phyloP scores from a whole-genome alignment of 2,888 invertebrate species.

The Pachycephus smyrnensis region DNA sequence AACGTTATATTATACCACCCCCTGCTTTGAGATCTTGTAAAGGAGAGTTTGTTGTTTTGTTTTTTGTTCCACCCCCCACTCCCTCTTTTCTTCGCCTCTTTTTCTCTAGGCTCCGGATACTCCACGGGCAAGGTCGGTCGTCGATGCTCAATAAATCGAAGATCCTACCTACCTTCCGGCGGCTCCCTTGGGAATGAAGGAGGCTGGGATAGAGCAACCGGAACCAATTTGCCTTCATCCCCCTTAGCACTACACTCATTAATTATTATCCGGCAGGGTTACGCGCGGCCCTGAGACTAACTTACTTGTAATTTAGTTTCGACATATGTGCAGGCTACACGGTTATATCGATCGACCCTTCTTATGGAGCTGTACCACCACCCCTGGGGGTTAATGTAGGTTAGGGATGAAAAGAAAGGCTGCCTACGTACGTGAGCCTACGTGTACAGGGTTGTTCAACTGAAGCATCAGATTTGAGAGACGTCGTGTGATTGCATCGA shows the following conservation, averaged over 20 bases:
- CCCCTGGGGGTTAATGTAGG: conserved; percentile 45
- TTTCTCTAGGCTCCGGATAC: background rate
- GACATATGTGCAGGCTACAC: conserved; percentile 38
- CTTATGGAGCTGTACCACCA: conserved; percentile 29
- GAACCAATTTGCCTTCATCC: background rate
- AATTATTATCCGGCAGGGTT: background rate
- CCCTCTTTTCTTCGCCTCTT: no score
- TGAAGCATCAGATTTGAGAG: background rate
- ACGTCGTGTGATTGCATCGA: background rate
- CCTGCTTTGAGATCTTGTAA: background rate
- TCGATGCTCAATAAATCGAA: background rate
- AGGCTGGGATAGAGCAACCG: background rate
- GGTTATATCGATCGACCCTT: conserved; percentile 51
- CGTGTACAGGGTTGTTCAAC: background rate
- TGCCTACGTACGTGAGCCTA: background rate
- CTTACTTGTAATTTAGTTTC: conserved; percentile 18
- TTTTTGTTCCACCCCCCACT: no score
- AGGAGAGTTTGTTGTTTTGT: no score
- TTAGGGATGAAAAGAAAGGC: conserved; percentile 42
- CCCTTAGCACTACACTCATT: background rate
- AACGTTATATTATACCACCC: no score
- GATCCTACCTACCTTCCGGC: background rate
- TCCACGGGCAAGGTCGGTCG: background rate
- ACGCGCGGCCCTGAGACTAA: background rate
- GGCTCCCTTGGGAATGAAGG: background rate